These are phyloP conservation scores for Centropristis striata DNA, from an alignment of 2,113 vertebrate genomes.

Conservation along the genomic window DNA sequence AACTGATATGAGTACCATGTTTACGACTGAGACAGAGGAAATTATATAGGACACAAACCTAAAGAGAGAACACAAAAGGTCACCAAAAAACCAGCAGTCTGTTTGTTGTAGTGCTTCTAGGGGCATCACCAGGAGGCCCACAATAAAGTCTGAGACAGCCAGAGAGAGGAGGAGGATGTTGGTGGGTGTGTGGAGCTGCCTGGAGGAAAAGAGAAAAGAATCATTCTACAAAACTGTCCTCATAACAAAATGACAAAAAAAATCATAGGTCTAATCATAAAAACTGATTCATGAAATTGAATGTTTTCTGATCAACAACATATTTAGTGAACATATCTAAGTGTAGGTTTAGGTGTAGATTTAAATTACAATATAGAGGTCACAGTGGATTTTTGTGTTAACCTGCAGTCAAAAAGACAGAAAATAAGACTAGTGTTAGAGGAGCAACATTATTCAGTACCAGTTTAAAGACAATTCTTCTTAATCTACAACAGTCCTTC, in stretches of 20 bases:
- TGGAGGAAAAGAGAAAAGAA: slow-evolving; percentile 28
- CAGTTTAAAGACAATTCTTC: neutral
- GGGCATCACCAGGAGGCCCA: slow-evolving; percentile 84
- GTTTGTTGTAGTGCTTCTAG: slow-evolving; percentile 55
- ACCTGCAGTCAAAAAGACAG: too few species aligned
- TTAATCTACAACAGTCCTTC: neutral
- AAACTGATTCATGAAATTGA: too few species aligned
- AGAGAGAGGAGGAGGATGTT: slow-evolving; percentile 76
- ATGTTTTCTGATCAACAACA: too few species aligned
- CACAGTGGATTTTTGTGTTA: too few species aligned
- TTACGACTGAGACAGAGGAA: slow-evolving; percentile 31
- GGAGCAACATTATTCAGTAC: too few species aligned
- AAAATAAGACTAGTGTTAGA: too few species aligned
- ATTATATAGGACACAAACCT: neutral
- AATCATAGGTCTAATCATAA: too few species aligned
- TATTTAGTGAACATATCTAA: too few species aligned
- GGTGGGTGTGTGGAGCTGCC: slow-evolving; percentile 78
- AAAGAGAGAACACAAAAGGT: slow-evolving; percentile 32
- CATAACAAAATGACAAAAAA: neutral
- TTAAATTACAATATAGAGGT: too few species aligned
- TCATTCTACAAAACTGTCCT: neutral
- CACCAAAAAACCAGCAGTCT: slow-evolving; percentile 69
- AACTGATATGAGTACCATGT: slow-evolving; percentile 61
- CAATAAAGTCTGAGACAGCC: slow-evolving; percentile 70
- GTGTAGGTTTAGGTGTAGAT: too few species aligned